These are phyloP conservation scores for Heteromormyrus szaboi DNA, from an alignment of 2,797 vertebrate species.

Conservation along the genomic window DNA sequence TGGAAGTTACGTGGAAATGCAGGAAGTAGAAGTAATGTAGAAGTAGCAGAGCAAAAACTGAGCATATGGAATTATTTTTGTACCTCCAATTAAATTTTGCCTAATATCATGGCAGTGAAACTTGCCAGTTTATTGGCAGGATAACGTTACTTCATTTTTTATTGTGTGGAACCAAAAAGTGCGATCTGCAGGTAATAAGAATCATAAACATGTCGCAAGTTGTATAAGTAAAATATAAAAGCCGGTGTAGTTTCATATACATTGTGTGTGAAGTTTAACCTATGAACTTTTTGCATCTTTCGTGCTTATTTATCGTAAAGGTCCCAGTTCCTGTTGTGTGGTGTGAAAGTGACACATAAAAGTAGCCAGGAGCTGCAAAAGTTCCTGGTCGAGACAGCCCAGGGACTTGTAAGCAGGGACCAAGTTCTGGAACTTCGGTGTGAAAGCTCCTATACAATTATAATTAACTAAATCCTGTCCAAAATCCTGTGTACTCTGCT, in stretches of 20 bases:
- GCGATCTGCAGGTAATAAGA: not conserved
- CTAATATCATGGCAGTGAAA: not conserved
- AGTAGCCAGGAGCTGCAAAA: not conserved
- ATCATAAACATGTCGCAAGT: not conserved
- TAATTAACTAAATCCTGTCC: not conserved
- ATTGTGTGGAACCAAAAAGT: not conserved
- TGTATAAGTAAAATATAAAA: not conserved
- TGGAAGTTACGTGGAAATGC: not conserved
- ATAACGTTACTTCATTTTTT: not conserved
- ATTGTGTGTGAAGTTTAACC: not conserved
- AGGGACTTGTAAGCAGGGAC: not conserved
- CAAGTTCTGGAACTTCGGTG: not conserved
- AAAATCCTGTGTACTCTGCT: not conserved
- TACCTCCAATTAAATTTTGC: not conserved
- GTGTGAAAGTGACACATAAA: not conserved
- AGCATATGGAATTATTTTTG: not conserved
- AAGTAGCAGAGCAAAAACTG: not conserved
- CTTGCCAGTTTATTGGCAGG: not conserved
- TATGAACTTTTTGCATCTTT: not conserved
- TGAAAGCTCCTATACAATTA: not conserved
- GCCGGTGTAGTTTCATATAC: not conserved
- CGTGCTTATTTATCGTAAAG: not conserved
- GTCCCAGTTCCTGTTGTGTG: not conserved
- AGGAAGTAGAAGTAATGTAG: not conserved
- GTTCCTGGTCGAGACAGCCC: not conserved